Conservation (phyloP, 2,888 invertebrate genomes). For the Listrodromus nycthemerus region DNA sequence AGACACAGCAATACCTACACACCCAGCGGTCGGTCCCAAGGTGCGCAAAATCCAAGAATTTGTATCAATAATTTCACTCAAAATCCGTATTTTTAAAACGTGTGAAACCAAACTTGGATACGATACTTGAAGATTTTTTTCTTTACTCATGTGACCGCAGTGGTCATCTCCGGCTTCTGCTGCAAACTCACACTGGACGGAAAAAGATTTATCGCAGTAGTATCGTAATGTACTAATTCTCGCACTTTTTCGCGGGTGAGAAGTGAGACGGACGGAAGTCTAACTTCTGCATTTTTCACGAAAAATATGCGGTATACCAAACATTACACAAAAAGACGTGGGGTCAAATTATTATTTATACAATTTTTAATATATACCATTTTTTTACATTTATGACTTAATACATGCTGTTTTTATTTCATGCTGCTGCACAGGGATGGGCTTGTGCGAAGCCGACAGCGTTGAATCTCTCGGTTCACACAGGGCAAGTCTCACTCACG, state of each 20-base stretch:
- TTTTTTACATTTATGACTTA: not conserved
- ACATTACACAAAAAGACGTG: not conserved
- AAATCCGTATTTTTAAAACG: not conserved
- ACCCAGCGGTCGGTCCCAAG: conserved; percentile 82
- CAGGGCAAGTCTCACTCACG: conserved; percentile 91
- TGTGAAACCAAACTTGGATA: not conserved
- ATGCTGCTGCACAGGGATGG: conserved; percentile 77
- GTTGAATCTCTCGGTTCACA: conserved; percentile 92
- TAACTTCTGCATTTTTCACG: too few species aligned
- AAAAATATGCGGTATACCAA: too few species aligned
- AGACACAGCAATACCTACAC: conserved; percentile 90
- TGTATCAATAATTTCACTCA: not conserved
- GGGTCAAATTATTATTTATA: not conserved
- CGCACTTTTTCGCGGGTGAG: too few species aligned
- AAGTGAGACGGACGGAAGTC: too few species aligned
- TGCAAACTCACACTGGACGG: too few species aligned
- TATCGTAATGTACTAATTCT: too few species aligned
- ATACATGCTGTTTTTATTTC: conserved; percentile 2
- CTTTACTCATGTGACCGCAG: too few species aligned
- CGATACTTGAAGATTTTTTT: too few species aligned
- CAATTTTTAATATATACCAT: not conserved
- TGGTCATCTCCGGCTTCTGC: too few species aligned
- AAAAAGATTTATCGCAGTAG: too few species aligned
- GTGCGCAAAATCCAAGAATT: conserved; percentile 61
- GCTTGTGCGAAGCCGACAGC: conserved; percentile 95